Evolutionary conservation across 2,113 vertebrate species (phyloP), one percentile per base, ranked within the genome.

Genomic region (Oryzias melastigma): DNA sequence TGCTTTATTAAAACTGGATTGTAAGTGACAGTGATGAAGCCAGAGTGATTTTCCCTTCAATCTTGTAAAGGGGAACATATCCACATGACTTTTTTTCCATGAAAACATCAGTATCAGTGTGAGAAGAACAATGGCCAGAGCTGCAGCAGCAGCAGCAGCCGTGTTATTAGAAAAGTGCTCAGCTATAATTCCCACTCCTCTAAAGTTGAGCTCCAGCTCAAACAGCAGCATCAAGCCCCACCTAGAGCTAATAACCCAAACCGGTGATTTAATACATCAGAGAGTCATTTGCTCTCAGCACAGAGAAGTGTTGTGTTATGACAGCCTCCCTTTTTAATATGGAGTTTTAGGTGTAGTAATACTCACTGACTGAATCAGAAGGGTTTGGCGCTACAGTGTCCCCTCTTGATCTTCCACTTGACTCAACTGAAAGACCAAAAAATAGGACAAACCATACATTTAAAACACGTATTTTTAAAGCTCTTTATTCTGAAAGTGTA

Each of bases 311-410:
- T 72, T 78, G 66, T 75, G 57, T 52, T 27, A 27, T 10, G 15
- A 19, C 52, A 82, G 68, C 67, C 60, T 62, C 58, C 66, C 67
- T 58, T 49, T 27, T 35, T 12, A 35, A 35, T 35, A 35, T 12
- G 35, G 8, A 35, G 35, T 35, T 35, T 35, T 13, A 7, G 51
- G 16, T 18, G 44, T n/a, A 57, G 13, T 18, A 27, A 17, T 44
- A 91, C 91, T 91, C 77, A 92, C 92, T 90, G 74, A 85, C 25
- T 72, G 83, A 53, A 4, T 85, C 78, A n/a, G 88, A 73, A 20
- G 77, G 5, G 4, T 64, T 63, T 7, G 88, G 81, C 65, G 68
- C 91, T 50, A 65, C 83, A 53, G 75, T 16, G 7, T 73, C 14
- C 71, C 60, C 83, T 57, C 77, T 78, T 6, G 40, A 24, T 63